These are phyloP conservation scores for Gavialis gangeticus DNA, from an alignment of 2,113 vertebrate species.

Conservation along the genomic window DNA sequence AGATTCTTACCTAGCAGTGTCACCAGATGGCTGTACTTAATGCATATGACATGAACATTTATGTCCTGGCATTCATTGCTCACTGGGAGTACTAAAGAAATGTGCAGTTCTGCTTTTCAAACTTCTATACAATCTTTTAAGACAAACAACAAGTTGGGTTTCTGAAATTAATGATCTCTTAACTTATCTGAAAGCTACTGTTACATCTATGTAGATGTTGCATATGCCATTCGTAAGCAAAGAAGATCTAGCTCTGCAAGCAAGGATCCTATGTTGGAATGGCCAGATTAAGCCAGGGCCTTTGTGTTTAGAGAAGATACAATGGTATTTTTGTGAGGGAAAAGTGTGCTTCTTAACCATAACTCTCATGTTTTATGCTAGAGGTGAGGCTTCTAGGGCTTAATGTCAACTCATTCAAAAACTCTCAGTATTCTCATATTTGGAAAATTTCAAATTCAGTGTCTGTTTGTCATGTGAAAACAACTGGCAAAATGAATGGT, in stretches of 20 bases:
- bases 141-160: neutral
- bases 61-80: neutral
- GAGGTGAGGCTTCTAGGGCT: neutral
- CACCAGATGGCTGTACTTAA: neutral
- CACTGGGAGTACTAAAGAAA: neutral
- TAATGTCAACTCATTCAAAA: neutral
- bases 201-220: accelerated
- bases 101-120: neutral
- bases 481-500: neutral
- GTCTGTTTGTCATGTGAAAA: neutral
- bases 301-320: neutral
- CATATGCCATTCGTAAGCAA: neutral
- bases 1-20: accelerated
- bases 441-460: neutral
- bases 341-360: neutral
- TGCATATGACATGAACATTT: neutral
- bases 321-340: neutral
- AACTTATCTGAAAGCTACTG: neutral
- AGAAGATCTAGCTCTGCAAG: neutral
- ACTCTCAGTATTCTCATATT: neutral
- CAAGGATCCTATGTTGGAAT: neutral
- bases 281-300: neutral
- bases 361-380: accelerated
- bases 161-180: neutral
- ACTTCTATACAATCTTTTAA: accelerated